Conservation (phyloP, 92 coral and sea anemone genomes). For the Heliopora coerulea region DNA sequence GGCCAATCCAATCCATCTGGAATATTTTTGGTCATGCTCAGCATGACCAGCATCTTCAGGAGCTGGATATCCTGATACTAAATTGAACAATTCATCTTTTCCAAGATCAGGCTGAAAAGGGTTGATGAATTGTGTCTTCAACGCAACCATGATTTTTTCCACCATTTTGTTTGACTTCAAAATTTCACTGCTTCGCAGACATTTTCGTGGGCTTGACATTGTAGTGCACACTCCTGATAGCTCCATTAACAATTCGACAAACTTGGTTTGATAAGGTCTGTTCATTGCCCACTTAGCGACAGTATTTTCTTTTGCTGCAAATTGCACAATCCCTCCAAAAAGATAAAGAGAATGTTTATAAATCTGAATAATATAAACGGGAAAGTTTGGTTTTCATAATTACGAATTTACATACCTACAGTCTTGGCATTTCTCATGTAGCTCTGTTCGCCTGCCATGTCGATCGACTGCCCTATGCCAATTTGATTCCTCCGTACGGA, state of each 20-base stretch:
- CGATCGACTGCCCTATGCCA: constrained; percentile 26
- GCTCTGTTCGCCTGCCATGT: constrained; percentile 20
- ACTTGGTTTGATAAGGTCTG: constrained; percentile 20
- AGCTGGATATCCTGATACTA: constrained; percentile 22
- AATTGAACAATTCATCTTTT: constrained; percentile 5
- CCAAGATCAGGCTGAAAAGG: neutral
- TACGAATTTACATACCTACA: constrained; percentile 12
- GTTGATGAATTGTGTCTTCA: constrained; percentile 11
- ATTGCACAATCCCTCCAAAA: neutral
- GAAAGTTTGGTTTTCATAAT: too few relatives aligned
- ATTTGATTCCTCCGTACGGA: constrained; percentile 1
- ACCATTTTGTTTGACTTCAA: constrained; percentile 5
- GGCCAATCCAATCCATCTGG: too few relatives aligned
- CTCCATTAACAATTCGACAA: constrained; percentile 9
- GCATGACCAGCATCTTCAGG: constrained; percentile 1
- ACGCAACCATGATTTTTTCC: neutral
- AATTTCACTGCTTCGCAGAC: constrained; percentile 10
- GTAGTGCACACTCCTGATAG: neutral
- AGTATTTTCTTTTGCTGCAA: constrained; percentile 19
- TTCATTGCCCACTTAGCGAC: constrained; percentile 13
- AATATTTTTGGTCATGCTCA: too few relatives aligned
- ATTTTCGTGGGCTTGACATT: constrained; percentile 15
- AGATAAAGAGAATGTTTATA: neutral
- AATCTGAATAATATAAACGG: too few relatives aligned
- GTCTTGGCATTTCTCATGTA: constrained; percentile 20